These are phyloP conservation scores for Tauraco erythrolophus DNA, from an alignment of 2,113 vertebrate species.

Conservation along the genomic window DNA sequence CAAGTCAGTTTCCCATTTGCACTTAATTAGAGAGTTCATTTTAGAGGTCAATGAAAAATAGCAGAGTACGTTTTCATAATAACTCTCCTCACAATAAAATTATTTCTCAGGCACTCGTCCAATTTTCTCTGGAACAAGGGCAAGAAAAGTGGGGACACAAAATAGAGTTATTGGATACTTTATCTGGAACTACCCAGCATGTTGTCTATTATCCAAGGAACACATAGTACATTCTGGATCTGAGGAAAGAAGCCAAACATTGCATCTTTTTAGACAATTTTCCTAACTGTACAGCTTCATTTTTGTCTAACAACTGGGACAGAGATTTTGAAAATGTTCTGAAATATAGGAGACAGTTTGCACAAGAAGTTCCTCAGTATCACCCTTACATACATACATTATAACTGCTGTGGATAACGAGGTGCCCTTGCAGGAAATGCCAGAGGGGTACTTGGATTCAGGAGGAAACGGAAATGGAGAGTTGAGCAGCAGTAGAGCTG, in stretches of 20 bases:
- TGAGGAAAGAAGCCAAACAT: constrained; percentile 62
- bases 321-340: constrained; percentile 45
- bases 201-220: constrained; percentile 77
- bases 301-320: constrained; percentile 35
- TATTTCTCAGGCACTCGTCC: constrained; percentile 75
- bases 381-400: not conserved
- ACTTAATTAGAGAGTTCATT: constrained; percentile 83
- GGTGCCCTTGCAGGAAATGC: not conserved
- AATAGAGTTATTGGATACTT: constrained; percentile 79
- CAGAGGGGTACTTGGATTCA: not conserved
- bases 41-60: constrained; percentile 80
- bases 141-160: constrained; percentile 72
- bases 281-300: constrained; percentile 36
- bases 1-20: constrained; percentile 82
- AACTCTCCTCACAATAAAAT: constrained; percentile 81
- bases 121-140: constrained; percentile 78
- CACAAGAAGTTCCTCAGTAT: not conserved
- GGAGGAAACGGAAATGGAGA: not conserved
- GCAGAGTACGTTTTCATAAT: constrained; percentile 76
- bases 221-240: constrained; percentile 79
- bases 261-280: constrained; percentile 62
- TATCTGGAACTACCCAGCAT: constrained; percentile 77
- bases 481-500: not conserved
- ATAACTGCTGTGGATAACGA: not conserved
- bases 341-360: not conserved